Conservation (phyloP, 2,113 vertebrate species). For the Lepus americanus region DNA sequence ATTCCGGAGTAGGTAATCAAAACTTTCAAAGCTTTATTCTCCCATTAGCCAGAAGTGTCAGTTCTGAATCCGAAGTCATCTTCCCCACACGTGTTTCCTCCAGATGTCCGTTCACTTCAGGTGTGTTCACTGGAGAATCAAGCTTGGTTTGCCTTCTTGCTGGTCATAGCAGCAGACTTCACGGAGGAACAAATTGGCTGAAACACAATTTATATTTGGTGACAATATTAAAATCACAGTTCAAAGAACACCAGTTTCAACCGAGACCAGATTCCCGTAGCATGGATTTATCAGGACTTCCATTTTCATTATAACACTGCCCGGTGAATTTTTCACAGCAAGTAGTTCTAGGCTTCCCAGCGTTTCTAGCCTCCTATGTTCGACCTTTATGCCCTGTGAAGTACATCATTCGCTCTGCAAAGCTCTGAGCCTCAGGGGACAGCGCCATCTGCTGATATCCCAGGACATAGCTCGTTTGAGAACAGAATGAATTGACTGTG, state of each 20-base stretch:
- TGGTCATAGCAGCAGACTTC: not conserved
- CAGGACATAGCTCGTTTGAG: constrained; percentile 11
- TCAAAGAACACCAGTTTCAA: constrained; percentile 44
- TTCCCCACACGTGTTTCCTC: not conserved
- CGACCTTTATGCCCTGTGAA: not conserved
- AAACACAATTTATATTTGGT: constrained; percentile 17
- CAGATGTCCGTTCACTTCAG: not conserved
- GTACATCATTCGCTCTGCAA: not conserved
- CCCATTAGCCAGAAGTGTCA: not conserved
- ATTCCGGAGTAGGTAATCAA: constrained; percentile 13
- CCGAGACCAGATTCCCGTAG: not conserved
- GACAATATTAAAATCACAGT: not conserved
- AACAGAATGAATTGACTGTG: not conserved
- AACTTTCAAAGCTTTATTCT: not conserved
- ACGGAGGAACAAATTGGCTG: not conserved
- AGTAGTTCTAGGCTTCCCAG: not conserved
- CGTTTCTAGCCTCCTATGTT: not conserved
- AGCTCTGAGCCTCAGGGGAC: constrained; percentile 64
- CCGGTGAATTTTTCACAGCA: not conserved
- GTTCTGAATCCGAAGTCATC: not conserved
- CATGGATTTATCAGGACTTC: not conserved
- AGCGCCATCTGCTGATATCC: constrained; percentile 80
- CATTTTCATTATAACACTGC: not conserved
- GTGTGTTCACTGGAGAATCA: not conserved
- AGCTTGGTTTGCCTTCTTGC: not conserved